Evolutionary conservation across 2,797 vertebrate species (phyloP).

Genomic region (Gallinago nigripennis): DNA sequence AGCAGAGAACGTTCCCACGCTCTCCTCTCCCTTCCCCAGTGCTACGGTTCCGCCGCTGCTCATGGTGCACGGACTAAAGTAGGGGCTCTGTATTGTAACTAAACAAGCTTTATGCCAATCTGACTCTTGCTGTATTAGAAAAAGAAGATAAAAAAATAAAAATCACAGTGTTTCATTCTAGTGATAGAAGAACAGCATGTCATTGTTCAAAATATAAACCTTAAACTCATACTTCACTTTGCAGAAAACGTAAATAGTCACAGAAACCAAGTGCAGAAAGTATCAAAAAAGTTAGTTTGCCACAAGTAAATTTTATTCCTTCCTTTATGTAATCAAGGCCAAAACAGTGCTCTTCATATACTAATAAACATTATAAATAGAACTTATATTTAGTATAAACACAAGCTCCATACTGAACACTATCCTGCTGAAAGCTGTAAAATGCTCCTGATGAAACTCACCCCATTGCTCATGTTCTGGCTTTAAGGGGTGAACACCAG

Average conservation of each 20-base stretch:
- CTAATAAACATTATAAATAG: background rate
- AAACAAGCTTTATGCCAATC: background rate
- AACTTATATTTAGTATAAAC: background rate
- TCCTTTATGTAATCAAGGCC: background rate
- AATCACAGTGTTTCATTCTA: background rate
- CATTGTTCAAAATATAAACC: background rate
- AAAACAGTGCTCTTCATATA: background rate
- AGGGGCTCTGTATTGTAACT: background rate
- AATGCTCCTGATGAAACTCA: background rate
- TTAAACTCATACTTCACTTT: background rate
- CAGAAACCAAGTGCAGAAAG: background rate
- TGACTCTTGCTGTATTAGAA: background rate
- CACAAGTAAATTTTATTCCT: background rate
- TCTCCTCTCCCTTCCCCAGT: background rate
- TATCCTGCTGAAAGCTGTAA: background rate
- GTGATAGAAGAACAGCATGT: background rate
- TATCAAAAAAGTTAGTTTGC: background rate
- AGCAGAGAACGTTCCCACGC: background rate
- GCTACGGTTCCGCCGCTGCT: background rate
- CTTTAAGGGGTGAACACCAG: background rate
- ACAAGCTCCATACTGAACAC: background rate
- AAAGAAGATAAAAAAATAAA: background rate
- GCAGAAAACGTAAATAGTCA: background rate
- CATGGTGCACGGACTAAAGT: accelerated
- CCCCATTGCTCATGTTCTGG: background rate